Percentiles rank a stretch among this genome's conserved stretches.
Evolutionary conservation across 2,797 vertebrate genomes (phyloP).

Genomic region (Hydrolagus colliei): DNA sequence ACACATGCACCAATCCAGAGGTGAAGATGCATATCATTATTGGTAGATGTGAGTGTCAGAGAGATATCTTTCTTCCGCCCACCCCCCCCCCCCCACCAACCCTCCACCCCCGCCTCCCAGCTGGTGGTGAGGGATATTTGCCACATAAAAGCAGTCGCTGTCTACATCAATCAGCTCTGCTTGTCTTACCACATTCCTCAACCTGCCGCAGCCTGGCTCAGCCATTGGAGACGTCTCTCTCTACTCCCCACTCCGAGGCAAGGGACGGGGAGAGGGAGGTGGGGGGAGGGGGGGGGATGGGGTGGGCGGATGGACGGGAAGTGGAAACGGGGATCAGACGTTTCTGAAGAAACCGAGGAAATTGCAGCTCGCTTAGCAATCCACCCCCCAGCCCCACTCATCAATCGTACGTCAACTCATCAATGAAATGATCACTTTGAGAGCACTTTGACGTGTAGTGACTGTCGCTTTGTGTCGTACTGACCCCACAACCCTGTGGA

Average conservation of each 20-base stretch:
- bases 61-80: constrained; percentile 38
- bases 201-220: constrained; percentile 45
- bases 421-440: no score
- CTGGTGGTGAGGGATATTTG: constrained; percentile 44
- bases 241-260: background rate
- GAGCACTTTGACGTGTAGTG: no score
- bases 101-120: constrained; percentile 38
- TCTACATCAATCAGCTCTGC: constrained; percentile 49
- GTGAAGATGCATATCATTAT: constrained; percentile 52
- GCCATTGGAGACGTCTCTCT: constrained; percentile 17
- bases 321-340: no score
- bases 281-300: no score
- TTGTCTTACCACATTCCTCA: constrained; percentile 48
- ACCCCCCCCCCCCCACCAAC: background rate
- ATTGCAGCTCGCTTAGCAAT: no score
- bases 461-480: no score
- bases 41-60: constrained; percentile 50
- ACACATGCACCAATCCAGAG: constrained; percentile 39
- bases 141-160: constrained; percentile 52
- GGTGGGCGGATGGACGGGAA: no score
- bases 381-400: no score
- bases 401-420: no score
- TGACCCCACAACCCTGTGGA: no score
- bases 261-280: no score
- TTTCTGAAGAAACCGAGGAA: no score